Percentiles rank a stretch among this genome's conserved stretches.
Conservation (phyloP, 2,797 vertebrate genomes). For the Chelon auratus region DNA sequence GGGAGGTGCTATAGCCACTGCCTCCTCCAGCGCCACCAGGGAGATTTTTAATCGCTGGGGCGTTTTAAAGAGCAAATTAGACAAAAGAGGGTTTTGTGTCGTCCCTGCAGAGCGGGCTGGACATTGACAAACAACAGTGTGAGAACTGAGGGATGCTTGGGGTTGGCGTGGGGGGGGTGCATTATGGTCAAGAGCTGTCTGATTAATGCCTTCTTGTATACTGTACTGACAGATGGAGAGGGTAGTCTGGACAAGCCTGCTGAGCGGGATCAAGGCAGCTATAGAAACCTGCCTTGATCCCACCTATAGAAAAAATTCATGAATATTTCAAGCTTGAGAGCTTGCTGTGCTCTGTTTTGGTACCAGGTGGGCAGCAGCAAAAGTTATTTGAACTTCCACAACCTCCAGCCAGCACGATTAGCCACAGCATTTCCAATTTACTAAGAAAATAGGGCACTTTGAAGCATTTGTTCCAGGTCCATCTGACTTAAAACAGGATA, state of each 20-base stretch:
- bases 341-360: constrained; percentile 3
- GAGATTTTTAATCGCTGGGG: constrained; percentile 65
- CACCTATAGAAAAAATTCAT: constrained; percentile 39
- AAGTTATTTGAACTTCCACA: constrained; percentile 16
- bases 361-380: constrained; percentile 28
- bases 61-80: constrained; percentile 70
- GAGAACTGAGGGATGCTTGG: constrained; percentile 68
- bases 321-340: constrained; percentile 30
- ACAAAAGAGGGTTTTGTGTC: constrained; percentile 76
- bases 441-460: constrained; percentile 38
- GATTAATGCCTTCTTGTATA: constrained; percentile 60
- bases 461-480: constrained; percentile 15
- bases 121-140: constrained; percentile 71
- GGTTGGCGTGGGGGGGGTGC: constrained; percentile 38
- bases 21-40: constrained; percentile 47
- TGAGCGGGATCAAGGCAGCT: constrained; percentile 19
- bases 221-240: constrained; percentile 60
- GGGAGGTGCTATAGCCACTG: constrained; percentile 55
- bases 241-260: constrained; percentile 20
- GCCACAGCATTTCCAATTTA: constrained; percentile 2
- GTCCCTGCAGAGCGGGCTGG: constrained; percentile 40
- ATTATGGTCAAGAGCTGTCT: constrained; percentile 62
- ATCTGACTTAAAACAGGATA: constrained; percentile 45
- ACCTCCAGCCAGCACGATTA: constrained; percentile 14
- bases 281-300: constrained; percentile 3